A percentile compares a stretch with the other conserved stretches of the same genome.
phyloP scores from a whole-genome alignment of 2,888 invertebrate species.

The Zelleria hepariella region DNA sequence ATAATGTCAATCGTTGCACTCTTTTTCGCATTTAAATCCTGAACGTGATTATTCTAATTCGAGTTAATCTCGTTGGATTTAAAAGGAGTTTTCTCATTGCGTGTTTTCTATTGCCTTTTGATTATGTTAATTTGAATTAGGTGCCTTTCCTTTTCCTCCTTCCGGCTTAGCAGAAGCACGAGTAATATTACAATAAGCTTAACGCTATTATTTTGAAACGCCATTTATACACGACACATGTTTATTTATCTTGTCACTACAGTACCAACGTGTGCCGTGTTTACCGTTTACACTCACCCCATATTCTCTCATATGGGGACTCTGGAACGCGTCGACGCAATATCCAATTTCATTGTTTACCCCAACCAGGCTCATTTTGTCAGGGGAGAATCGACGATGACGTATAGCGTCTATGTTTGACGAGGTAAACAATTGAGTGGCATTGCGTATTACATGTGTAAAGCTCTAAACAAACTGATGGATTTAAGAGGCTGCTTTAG shows the following conservation, averaged over 20 bases:
- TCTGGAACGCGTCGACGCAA: slow-evolving; percentile 17
- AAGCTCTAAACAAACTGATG: slow-evolving; percentile 2
- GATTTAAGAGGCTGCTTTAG: neutral
- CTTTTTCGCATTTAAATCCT: neutral
- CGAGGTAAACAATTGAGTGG: slow-evolving; percentile 4
- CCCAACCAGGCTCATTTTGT: slow-evolving; percentile 28
- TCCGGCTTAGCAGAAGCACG: neutral
- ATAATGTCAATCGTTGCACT: slow-evolving; percentile 1
- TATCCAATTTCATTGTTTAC: slow-evolving; percentile 39
- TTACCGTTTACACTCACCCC: slow-evolving; percentile 5
- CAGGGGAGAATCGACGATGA: slow-evolving; percentile 28
- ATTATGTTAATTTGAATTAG: neutral
- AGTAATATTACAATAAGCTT: neutral
- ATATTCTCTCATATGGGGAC: neutral
- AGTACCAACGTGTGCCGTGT: slow-evolving; percentile 8
- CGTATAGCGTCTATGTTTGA: slow-evolving; percentile 21
- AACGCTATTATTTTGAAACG: neutral
- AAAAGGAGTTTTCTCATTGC: neutral
- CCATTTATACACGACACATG: slow-evolving; percentile 1
- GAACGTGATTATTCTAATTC: neutral
- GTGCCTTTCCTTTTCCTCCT: neutral
- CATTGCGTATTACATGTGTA: slow-evolving; percentile 4
- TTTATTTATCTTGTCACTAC: slow-evolving; percentile 5
- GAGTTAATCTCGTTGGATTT: neutral
- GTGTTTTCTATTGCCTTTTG: neutral